phyloP scores from a whole-genome alignment of 2,888 invertebrate genomes.

The Cephus nigrinus region DNA sequence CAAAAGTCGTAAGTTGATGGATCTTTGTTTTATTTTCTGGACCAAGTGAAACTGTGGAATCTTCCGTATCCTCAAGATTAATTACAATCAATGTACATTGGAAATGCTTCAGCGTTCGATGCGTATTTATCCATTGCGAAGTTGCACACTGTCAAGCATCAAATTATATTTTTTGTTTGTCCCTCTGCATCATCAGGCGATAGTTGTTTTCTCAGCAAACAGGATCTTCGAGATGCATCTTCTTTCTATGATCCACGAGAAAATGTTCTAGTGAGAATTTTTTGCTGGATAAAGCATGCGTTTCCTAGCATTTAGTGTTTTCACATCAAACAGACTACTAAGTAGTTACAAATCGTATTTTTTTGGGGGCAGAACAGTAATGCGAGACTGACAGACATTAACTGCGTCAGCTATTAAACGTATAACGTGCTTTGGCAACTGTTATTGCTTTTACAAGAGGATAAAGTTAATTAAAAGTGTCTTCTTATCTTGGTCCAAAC shows the following conservation, averaged over 20 bases:
- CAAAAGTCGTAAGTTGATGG: slow-evolving; percentile 46
- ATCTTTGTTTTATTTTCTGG: background rate
- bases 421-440: background rate
- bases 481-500: slow-evolving; percentile 40
- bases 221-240: background rate
- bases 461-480: slow-evolving; percentile 20
- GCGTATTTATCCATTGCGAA: background rate
- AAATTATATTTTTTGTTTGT: background rate
- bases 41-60: background rate
- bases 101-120: background rate
- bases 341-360: background rate
- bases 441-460: slow-evolving; percentile 14
- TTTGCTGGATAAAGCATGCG: background rate
- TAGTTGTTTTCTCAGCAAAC: background rate
- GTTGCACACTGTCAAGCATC: background rate
- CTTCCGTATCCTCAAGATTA: background rate
- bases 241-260: background rate
- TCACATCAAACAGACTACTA: background rate
- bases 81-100: background rate
- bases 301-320: background rate
- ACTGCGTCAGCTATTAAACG: background rate
- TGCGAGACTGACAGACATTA: background rate
- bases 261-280: background rate
- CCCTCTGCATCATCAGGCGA: background rate
- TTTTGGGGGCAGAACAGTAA: background rate